A percentile compares a stretch with the other conserved stretches of the same genome.
These are phyloP conservation scores for Tachina grossa DNA, from an alignment of 2,888 invertebrate genomes.

Conservation along the genomic window DNA sequence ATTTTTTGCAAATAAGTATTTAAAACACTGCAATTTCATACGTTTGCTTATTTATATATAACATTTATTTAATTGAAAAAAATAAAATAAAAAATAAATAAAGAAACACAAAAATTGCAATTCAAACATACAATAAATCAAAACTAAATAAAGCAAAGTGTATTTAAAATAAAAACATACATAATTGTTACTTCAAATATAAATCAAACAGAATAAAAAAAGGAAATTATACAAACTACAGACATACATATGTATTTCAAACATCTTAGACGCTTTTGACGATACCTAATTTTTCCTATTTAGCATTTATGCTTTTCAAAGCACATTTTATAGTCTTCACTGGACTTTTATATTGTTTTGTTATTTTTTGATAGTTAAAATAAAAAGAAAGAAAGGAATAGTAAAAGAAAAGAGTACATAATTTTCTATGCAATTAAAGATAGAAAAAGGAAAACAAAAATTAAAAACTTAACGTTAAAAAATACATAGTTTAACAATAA, in stretches of 20 bases:
- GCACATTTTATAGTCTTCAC: constrained; percentile 60
- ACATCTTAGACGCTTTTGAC: constrained; percentile 49
- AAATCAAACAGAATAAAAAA: constrained; percentile 18
- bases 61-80: constrained; percentile 6
- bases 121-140: constrained; percentile 34
- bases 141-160: constrained; percentile 10
- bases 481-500: constrained; percentile 45
- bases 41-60: constrained; percentile 27
- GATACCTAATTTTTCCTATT: constrained; percentile 4
- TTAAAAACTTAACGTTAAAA: constrained; percentile 36
- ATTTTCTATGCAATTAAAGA: constrained; percentile 39
- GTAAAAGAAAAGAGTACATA: constrained; percentile 19
- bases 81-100: background rate
- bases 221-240: constrained; percentile 2
- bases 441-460: constrained; percentile 48
- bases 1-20: background rate
- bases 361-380: constrained; percentile 26
- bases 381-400: constrained; percentile 31
- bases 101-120: constrained; percentile 16
- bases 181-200: constrained; percentile 23
- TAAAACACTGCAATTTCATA: constrained; percentile 31
- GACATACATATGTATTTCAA: background rate
- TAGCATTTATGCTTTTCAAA: constrained; percentile 22
- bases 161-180: constrained; percentile 11
- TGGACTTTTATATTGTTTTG: constrained; percentile 41